Evolutionary conservation across 2,797 vertebrate genomes (phyloP).

Genomic region (Ctenopoma kingsleyae): DNA sequence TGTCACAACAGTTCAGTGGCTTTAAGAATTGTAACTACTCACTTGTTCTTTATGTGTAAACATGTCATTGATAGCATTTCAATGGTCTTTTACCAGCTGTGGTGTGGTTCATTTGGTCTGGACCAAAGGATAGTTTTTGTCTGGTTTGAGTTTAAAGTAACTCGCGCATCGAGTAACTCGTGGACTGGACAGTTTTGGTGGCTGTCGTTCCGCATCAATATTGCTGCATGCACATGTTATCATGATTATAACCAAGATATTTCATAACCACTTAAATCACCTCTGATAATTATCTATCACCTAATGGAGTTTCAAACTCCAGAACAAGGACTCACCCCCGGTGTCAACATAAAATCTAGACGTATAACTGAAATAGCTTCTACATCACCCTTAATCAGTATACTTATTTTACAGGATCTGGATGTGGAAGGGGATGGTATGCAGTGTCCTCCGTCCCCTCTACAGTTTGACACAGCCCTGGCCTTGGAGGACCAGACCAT

Average conservation of each 20-base stretch:
- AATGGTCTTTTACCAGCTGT: no score
- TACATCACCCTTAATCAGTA: neutral
- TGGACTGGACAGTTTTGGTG: no score
- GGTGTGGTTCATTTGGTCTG: no score
- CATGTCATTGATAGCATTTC: no score
- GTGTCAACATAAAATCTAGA: neutral
- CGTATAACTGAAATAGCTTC: neutral
- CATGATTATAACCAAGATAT: neutral
- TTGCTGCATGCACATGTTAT: neutral
- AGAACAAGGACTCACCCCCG: neutral
- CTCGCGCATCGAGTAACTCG: no score
- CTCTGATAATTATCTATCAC: neutral
- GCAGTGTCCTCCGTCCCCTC: slow-evolving; percentile 94
- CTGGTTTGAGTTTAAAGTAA: no score
- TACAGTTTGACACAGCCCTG: slow-evolving; percentile 93
- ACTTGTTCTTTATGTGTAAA: no score
- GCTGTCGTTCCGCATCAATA: no score
- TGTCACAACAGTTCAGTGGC: no score
- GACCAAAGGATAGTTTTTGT: no score
- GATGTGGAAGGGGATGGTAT: slow-evolving; percentile 95
- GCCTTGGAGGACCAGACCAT: slow-evolving; percentile 90
- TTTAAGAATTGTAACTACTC: no score
- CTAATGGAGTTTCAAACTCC: neutral
- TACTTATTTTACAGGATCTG: slow-evolving; percentile 87
- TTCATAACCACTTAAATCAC: neutral